phyloP scores from a whole-genome alignment of 1,140 invertebrate genomes.

The Brachionus manjavacas region DNA sequence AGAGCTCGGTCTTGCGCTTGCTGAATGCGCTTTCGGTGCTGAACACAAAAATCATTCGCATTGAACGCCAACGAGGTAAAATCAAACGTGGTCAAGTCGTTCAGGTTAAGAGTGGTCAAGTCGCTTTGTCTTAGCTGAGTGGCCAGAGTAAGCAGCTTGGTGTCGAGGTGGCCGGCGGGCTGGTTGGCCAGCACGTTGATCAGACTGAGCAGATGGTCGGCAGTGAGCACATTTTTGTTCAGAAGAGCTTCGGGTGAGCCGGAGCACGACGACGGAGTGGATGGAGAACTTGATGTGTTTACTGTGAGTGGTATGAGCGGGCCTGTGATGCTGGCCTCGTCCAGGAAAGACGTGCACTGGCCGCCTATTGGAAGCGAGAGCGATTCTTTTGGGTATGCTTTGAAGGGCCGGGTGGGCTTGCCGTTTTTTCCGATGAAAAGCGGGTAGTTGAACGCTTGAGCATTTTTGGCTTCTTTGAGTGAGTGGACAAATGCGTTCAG shows the following conservation, averaged over 20 bases:
- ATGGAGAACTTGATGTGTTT: not conserved
- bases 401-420: conserved; percentile 41
- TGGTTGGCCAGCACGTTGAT: not conserved
- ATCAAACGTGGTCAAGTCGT: not conserved
- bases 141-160: not conserved
- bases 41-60: conserved; percentile 37
- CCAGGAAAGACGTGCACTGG: not conserved
- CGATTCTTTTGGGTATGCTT: conserved; percentile 39
- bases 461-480: not conserved
- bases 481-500: not conserved
- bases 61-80: conserved; percentile 24
- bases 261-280: not conserved
- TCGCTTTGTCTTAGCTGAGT: not conserved
- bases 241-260: not conserved
- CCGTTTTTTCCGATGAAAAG: conserved; percentile 40
- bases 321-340: not conserved
- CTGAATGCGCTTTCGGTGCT: conserved; percentile 37
- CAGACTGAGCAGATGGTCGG: not conserved
- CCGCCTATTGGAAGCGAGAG: conserved; percentile 28
- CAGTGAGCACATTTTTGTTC: not conserved
- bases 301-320: not conserved
- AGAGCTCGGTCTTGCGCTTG: conserved; percentile 32
- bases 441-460: not conserved
- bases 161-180: not conserved
- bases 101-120: not conserved